These are phyloP conservation scores for Chrysemys picta DNA, from an alignment of 2,113 vertebrate genomes.

Conservation along the genomic window DNA sequence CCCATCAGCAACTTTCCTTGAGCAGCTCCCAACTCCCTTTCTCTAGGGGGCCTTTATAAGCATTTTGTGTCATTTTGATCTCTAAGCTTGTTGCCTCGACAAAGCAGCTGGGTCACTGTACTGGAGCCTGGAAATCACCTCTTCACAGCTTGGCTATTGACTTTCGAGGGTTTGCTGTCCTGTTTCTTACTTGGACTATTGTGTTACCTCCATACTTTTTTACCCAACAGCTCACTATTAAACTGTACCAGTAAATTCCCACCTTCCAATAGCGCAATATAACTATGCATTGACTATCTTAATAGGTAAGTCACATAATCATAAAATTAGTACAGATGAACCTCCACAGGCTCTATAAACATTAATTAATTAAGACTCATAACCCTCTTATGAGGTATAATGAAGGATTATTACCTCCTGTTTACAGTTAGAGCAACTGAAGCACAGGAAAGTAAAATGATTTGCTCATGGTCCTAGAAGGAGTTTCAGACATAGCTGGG, in stretches of 20 bases:
- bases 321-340: background rate
- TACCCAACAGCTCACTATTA: background rate
- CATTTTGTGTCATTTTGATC: background rate
- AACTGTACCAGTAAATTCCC: background rate
- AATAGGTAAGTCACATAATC: background rate
- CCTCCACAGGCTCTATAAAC: background rate
- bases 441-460: background rate
- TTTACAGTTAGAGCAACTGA: background rate
- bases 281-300: background rate
- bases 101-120: background rate
- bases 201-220: background rate
- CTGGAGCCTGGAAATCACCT: background rate
- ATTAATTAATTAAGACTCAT: constrained; percentile 1
- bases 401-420: background rate
- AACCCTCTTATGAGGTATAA: background rate
- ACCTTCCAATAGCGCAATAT: background rate
- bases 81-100: background rate
- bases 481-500: background rate
- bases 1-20: background rate
- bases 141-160: background rate
- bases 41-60: background rate
- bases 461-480: background rate
- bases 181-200: background rate
- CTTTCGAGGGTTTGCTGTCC: background rate
- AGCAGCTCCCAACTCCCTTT: background rate